Conservation (phyloP, 2,888 invertebrate genomes). For the Rhimphoctona megacephalus region DNA sequence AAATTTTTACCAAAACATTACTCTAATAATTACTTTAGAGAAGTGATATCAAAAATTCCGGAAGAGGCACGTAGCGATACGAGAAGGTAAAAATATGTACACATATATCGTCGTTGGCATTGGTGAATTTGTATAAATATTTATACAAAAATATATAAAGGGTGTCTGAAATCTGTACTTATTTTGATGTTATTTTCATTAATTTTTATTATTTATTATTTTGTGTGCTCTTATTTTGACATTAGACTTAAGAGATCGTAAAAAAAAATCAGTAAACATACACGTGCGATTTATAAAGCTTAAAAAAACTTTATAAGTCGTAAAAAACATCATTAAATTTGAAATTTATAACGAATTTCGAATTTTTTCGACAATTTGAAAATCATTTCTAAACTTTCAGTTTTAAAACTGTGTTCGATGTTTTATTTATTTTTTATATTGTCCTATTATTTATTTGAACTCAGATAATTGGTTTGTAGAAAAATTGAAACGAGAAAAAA, state of each 20-base stretch:
- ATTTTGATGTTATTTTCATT: too few species aligned
- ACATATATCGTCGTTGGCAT: constrained; percentile 25
- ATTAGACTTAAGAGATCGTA: not conserved
- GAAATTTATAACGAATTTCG: not conserved
- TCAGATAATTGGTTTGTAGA: too few species aligned
- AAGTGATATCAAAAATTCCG: constrained; percentile 23
- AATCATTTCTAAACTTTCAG: not conserved
- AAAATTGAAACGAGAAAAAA: not conserved
- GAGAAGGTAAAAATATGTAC: constrained; percentile 13
- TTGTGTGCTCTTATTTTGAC: not conserved
- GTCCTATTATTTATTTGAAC: not conserved
- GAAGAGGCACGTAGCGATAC: constrained; percentile 27
- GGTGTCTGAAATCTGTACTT: not conserved
- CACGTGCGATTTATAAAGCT: too few species aligned
- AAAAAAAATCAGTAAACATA: not conserved
- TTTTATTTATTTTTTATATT: not conserved
- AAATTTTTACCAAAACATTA: constrained; percentile 8
- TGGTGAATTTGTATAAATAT: not conserved
- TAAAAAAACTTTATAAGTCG: too few species aligned
- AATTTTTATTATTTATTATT: too few species aligned
- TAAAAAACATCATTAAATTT: not conserved
- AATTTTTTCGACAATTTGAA: not conserved
- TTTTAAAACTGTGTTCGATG: not conserved
- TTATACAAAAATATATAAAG: not conserved
- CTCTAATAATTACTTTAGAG: constrained; percentile 8